Percentiles rank a stretch among this genome's conserved stretches.
Evolutionary conservation across 2,888 invertebrate genomes (phyloP).

Genomic region (Agrypnus murinus): DNA sequence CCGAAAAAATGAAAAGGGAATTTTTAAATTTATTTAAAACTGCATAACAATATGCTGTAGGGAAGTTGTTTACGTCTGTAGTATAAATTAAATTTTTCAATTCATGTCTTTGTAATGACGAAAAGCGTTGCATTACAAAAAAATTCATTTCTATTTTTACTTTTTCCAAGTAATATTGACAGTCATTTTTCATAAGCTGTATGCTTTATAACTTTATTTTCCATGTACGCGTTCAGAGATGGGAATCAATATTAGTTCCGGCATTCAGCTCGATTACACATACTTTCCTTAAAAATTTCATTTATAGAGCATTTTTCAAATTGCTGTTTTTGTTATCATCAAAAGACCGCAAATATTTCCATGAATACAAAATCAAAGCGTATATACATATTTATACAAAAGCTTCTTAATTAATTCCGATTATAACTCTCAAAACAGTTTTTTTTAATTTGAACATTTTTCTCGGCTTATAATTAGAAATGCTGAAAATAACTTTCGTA

Average conservation of each 20-base stretch:
- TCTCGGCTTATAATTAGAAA: conserved; percentile 31
- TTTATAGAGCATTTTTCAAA: conserved; percentile 28
- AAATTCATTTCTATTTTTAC: conserved; percentile 19
- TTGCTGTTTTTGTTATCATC: conserved; percentile 14
- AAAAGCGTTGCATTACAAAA: conserved; percentile 19
- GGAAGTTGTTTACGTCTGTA: conserved; percentile 4
- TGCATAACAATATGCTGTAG: not conserved
- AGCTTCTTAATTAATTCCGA: conserved; percentile 23
- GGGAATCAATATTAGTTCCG: conserved; percentile 45
- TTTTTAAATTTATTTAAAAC: conserved; percentile 1
- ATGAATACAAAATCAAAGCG: conserved; percentile 11
- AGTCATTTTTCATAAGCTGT: conserved; percentile 43
- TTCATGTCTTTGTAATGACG: not conserved
- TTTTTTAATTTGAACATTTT: conserved; percentile 20
- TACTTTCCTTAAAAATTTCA: conserved; percentile 34
- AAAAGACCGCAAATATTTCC: conserved; percentile 1
- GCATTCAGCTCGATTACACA: conserved; percentile 43
- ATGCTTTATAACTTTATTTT: conserved; percentile 42
- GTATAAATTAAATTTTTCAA: conserved; percentile 24
- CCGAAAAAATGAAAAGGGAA: not conserved
- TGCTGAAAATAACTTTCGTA: conserved; percentile 24
- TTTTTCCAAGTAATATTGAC: conserved; percentile 35
- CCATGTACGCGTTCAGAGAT: conserved; percentile 38
- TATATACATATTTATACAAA: conserved; percentile 7
- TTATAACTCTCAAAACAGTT: not conserved